Evolutionary conservation across 1,140 invertebrate species (phyloP).

Genomic region (Aleiodes sp.): DNA sequence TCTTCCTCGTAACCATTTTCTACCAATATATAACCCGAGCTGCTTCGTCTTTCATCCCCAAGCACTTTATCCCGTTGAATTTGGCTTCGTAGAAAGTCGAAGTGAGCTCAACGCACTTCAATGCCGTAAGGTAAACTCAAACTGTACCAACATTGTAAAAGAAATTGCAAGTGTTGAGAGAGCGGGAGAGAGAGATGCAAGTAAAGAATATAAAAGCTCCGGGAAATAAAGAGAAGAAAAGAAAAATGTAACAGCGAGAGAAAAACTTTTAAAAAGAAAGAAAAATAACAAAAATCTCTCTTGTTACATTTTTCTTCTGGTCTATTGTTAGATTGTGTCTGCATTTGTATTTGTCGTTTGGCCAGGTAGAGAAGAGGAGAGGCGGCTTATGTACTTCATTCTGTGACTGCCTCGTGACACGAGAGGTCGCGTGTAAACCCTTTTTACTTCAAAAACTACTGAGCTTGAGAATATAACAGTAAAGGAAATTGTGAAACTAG

Average conservation of each 20-base stretch:
- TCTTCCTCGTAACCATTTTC: constrained; percentile 31
- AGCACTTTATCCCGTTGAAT: constrained; percentile 18
- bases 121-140: constrained; percentile 6
- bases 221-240: not conserved
- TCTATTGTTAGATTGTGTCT: constrained; percentile 7
- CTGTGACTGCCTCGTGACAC: constrained; percentile 47
- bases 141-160: not conserved
- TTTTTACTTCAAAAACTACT: constrained; percentile 4
- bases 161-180: not conserved
- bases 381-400: not conserved
- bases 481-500: constrained; percentile 25
- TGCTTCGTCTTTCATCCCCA: constrained; percentile 26
- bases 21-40: constrained; percentile 35
- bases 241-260: too few species aligned
- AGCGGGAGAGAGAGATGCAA: not conserved
- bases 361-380: too few species aligned
- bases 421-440: constrained; percentile 53
- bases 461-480: constrained; percentile 7
- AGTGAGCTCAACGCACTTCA: not conserved
- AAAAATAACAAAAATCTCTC: not conserved
- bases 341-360: not conserved
- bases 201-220: not conserved
- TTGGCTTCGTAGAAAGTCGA: not conserved
- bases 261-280: not conserved
- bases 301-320: not conserved